Base-by-base conservation (phyloP, 2,888 invertebrate species). In the Pycnomerus fuliginosus region DNA sequence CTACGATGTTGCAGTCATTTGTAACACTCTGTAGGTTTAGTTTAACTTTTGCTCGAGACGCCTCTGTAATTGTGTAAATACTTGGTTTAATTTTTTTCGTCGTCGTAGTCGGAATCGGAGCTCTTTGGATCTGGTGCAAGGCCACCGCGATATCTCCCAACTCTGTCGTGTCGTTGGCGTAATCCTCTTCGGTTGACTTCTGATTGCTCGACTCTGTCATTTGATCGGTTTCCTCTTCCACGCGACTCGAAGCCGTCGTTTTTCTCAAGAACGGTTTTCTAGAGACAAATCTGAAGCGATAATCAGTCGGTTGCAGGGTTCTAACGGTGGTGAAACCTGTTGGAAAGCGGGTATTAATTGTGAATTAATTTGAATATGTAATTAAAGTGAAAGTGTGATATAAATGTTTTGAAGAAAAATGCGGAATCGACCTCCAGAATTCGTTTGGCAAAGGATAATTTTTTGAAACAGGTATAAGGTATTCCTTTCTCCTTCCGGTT, bases 41-140 rank as follows among this genome's bases (percentile, higher is more conserved):
- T n/a, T n/a, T n/a, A n/a, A n/a, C n/a, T n/a, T n/a, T n/a, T n/a
- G n/a, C n/a, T n/a, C n/a, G n/a, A n/a, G n/a, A n/a, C n/a, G n/a
- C n/a, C n/a, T n/a, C n/a, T n/a, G n/a, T n/a, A n/a, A n/a, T n/a
- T n/a, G n/a, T n/a, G 15, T 23, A 33, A 14, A 17, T 23, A 44
- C 46, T 32, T 40, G 39, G 29, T 31, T 33, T 25, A n/a, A 27
- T 36, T 30, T 16, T 30, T 17, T 41, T 32, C 8, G 44, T 40
- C 3, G 36, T 41, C 28, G 24, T 34, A n/a, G 45, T 27, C 20
- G 55, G 56, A 10, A 58, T 16, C 13, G 68, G 64, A n/a, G 63
- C 65, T 27, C 60, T 55, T 43, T 69, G 68, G 3, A 69, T 49
- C 24, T 58, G 50, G 23, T 65, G 56, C 20, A 69, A 42, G 5